Conservation (phyloP, 2,113 vertebrate species). For the Phalacrocorax carbo region DNA sequence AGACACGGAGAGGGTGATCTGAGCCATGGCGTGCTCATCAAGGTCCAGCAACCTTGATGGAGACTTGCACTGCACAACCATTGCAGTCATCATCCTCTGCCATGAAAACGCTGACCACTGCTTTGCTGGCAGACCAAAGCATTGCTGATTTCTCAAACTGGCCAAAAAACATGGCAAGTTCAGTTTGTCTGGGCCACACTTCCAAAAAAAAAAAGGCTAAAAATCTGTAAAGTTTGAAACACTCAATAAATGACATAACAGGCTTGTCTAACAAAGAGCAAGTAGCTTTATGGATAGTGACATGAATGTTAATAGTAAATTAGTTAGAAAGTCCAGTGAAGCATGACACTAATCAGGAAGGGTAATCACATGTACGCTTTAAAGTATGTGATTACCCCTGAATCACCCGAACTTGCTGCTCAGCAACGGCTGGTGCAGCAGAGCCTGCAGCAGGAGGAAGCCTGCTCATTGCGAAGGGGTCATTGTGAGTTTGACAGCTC, state of each 20-base stretch:
- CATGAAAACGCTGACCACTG: not conserved
- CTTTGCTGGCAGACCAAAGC: not conserved
- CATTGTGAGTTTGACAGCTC: not conserved
- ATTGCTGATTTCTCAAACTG: not conserved
- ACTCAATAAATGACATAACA: not conserved
- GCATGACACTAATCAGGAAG: not conserved
- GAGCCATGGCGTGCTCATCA: not conserved
- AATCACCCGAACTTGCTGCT: not conserved
- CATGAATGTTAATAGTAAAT: not conserved
- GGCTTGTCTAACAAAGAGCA: not conserved
- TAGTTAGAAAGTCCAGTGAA: not conserved
- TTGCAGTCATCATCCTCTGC: not conserved
- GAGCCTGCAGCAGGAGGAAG: not conserved
- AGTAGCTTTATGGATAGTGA: not conserved
- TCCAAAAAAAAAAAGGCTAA: not conserved
- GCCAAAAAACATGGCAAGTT: not conserved
- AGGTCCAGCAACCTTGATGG: too few relatives aligned
- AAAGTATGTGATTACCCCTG: not conserved
- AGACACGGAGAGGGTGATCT: too few relatives aligned
- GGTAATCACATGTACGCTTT: not conserved
- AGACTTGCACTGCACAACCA: not conserved
- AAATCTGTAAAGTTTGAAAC: not conserved
- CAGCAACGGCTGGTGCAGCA: not conserved
- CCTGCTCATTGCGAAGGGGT: not conserved
- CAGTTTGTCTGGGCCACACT: not conserved